Conservation (phyloP, 2,113 vertebrate genomes). For the Alectura lathami region DNA sequence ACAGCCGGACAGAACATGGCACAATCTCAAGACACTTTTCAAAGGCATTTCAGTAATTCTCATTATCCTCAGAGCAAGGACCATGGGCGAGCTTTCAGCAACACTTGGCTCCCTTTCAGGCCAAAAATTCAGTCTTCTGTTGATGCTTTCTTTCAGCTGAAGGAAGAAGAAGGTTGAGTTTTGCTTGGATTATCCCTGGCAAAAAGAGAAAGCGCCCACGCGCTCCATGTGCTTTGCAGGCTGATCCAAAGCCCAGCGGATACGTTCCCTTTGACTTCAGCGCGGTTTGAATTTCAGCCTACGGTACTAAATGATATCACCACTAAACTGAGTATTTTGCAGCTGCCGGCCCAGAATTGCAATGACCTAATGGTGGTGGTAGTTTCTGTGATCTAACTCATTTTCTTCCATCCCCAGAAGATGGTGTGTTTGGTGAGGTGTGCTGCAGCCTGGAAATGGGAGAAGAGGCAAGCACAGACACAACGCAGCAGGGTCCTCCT, state of each 20-base stretch:
- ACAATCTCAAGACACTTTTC: not conserved
- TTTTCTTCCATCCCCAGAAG: not conserved
- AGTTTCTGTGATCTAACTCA: not conserved
- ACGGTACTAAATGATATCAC: not conserved
- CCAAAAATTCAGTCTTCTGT: conserved; percentile 25
- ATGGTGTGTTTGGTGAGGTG: not conserved
- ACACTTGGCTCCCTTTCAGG: conserved; percentile 21
- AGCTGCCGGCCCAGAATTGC: not conserved
- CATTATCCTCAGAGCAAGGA: not conserved
- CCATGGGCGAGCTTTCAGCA: not conserved
- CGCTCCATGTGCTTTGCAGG: not conserved
- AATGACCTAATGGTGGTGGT: not conserved
- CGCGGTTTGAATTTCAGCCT: not conserved
- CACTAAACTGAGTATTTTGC: not conserved
- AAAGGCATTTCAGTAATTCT: conserved; percentile 5
- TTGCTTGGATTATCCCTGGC: conserved; percentile 62
- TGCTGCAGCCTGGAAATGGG: not conserved
- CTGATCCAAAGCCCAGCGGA: conserved; percentile 24
- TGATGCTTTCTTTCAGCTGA: conserved; percentile 44
- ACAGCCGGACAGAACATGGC: not conserved
- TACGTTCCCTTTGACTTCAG: not conserved
- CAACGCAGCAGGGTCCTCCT: not conserved
- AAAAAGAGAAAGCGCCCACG: conserved; percentile 28
- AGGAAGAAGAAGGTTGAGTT: conserved; percentile 46
- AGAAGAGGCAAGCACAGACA: not conserved